Evolutionary conservation across 2,888 invertebrate genomes (phyloP).

Genomic region (Lamellibrachia columna): DNA sequence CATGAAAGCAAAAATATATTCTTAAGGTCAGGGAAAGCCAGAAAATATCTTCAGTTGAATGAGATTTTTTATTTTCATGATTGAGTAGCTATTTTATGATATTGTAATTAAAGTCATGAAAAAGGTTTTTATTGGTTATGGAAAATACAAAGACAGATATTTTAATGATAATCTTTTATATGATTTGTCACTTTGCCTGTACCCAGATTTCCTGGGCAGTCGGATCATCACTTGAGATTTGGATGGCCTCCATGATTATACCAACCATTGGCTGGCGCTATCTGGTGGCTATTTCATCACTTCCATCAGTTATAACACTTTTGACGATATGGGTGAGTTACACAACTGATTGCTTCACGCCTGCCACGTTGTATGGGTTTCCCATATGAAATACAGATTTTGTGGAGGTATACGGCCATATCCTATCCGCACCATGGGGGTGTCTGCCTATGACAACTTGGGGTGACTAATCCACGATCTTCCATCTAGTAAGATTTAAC

Average conservation of each 20-base stretch:
- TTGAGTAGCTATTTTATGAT: neutral
- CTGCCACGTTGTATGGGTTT: no score
- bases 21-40: neutral
- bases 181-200: neutral
- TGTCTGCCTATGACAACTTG: no score
- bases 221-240: constrained; percentile 61
- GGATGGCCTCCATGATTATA: constrained; percentile 55
- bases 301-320: constrained; percentile 55
- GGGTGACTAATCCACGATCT: no score
- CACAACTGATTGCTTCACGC: no score
- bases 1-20: neutral
- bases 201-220: constrained; percentile 62
- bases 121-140: neutral
- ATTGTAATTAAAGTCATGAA: neutral
- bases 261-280: constrained; percentile 61
- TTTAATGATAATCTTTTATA: neutral
- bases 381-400: neutral
- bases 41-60: neutral
- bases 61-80: neutral
- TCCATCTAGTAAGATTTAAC: no score
- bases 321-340: constrained; percentile 52
- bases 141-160: neutral
- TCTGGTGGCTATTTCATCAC: constrained; percentile 57
- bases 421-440: no score
- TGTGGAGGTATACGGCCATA: neutral